A percentile compares a stretch with the other conserved stretches of the same genome.
These are phyloP conservation scores for Plagodis dolabraria DNA, from an alignment of 2,888 invertebrate species.

Conservation along the genomic window DNA sequence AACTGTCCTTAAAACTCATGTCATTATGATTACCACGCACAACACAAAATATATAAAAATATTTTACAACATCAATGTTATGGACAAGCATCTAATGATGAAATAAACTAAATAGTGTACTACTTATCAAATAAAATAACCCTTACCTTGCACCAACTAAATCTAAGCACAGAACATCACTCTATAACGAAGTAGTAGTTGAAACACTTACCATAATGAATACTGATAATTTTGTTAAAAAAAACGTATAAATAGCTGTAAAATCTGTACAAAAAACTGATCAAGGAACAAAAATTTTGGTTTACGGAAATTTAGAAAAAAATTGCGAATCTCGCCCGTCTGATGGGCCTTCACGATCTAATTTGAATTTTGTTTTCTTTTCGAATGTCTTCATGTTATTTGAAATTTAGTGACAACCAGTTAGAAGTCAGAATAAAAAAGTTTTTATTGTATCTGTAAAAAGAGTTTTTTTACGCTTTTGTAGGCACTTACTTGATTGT, in stretches of 20 bases:
- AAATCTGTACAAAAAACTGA: conserved; percentile 57
- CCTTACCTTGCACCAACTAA: no score
- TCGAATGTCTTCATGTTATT: conserved; percentile 49
- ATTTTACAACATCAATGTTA: no score
- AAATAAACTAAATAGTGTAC: no score
- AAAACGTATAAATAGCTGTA: conserved; percentile 58
- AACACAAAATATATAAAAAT: no score
- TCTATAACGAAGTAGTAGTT: conserved; percentile 6
- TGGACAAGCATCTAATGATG: no score
- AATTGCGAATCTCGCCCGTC: conserved; percentile 69
- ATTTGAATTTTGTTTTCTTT: conserved; percentile 64
- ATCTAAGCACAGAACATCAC: neutral
- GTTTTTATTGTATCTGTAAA: neutral
- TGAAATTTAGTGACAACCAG: conserved; percentile 40
- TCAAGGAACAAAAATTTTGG: conserved; percentile 68
- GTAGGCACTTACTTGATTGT: no score
- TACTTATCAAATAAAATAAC: no score
- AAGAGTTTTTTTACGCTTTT: no score
- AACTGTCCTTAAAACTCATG: no score
- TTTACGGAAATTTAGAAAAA: conserved; percentile 75
- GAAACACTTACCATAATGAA: conserved; percentile 73
- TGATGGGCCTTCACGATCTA: conserved; percentile 66
- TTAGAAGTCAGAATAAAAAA: conserved; percentile 2
- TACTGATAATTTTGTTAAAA: conserved; percentile 69
- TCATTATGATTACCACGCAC: no score